Evolutionary conservation across 2,888 invertebrate species (phyloP), one percentile per base, ranked within the genome.

Genomic region (Flexamia atlantica): DNA sequence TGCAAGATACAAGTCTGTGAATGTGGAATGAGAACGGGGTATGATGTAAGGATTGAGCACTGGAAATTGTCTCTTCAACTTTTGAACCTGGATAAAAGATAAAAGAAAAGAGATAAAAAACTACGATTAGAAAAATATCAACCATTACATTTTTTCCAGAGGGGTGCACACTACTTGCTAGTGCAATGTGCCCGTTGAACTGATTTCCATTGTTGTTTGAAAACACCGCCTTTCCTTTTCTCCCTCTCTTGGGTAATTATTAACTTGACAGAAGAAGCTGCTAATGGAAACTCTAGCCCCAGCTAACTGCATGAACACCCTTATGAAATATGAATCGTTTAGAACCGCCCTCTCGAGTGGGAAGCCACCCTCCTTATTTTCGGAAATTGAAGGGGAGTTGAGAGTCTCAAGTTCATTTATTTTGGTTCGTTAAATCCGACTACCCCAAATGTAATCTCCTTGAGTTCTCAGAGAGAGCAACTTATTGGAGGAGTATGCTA

Each of bases 391-490:
- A 57, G 57, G 23, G 57, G 57, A 23, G 5, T 20, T 23, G 23
- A 23, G 23, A 57, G 17, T 12, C 46, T 46, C n/a, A 17, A 46
- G n/a, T 46, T 36, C 5, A 36, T 36, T n/a, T 12, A 9, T 7
- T n/a, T 20, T 57, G 57, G 23, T 57, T 57, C 57, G 57, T 57
- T 57, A 57, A 57, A 57, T 23, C 57, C 9, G 3, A 2, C 57
- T 57, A 57, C 20, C 57, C 57, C 57, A 57, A 57, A 57, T 57
- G 20, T 57, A 57, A 57, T 57, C 57, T 57, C 23, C 57, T 57
- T 57, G 57, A 3, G 57, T 23, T 23, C 5, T 36, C 36, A 7
- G 36, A 9, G 36, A 9, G 36, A 7, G 9, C 36, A 36, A 9
- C 4, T 9, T 36, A 36, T 9, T 36, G 5, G 9, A 36, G 9